Evolutionary conservation across 2,797 vertebrate genomes (phyloP).

Genomic region (Ctenopoma kingsleyae): DNA sequence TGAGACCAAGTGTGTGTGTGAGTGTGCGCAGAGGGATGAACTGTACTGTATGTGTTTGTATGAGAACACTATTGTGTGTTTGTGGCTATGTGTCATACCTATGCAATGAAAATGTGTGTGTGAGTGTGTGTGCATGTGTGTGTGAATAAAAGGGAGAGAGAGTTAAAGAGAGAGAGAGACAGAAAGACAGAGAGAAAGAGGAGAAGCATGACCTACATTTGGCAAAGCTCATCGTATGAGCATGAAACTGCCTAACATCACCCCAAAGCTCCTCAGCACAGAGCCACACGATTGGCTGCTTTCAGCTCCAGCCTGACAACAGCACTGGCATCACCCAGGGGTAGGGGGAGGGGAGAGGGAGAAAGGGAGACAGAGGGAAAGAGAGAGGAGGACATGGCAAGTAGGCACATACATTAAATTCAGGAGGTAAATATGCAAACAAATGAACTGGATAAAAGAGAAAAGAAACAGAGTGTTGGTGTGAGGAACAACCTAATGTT

Average conservation of each 20-base stretch:
- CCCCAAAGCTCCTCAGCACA: conserved; percentile 80
- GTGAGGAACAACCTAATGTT: conserved; percentile 26
- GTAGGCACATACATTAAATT: conserved; percentile 74
- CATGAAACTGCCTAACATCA: conserved; percentile 87
- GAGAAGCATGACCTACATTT: conserved; percentile 86
- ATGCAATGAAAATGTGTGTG: conserved; percentile 35
- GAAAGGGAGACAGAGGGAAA: conserved; percentile 27
- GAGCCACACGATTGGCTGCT: conserved; percentile 82
- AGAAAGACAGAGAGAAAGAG: conserved; percentile 53
- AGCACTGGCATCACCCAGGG: conserved; percentile 81
- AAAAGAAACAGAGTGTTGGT: conserved; percentile 13
- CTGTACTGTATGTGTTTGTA: conserved; percentile 27
- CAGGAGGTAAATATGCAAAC: conserved; percentile 62
- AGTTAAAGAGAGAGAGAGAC: conserved; percentile 29
- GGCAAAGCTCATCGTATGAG: conserved; percentile 83
- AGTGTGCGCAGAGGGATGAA: conserved; percentile 23
- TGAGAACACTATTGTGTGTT: conserved; percentile 36
- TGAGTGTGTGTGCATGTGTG: conserved; percentile 22
- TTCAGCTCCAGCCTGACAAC: conserved; percentile 79
- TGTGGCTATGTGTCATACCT: conserved; percentile 17
- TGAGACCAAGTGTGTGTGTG: conserved; percentile 26
- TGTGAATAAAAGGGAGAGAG: conserved; percentile 6
- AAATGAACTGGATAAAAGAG: conserved; percentile 29
- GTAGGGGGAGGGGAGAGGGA: conserved; percentile 62
- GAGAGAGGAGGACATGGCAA: conserved; percentile 59